These are phyloP conservation scores for Schlechtendalia chinensis DNA, from an alignment of 1,140 invertebrate species.

Conservation along the genomic window DNA sequence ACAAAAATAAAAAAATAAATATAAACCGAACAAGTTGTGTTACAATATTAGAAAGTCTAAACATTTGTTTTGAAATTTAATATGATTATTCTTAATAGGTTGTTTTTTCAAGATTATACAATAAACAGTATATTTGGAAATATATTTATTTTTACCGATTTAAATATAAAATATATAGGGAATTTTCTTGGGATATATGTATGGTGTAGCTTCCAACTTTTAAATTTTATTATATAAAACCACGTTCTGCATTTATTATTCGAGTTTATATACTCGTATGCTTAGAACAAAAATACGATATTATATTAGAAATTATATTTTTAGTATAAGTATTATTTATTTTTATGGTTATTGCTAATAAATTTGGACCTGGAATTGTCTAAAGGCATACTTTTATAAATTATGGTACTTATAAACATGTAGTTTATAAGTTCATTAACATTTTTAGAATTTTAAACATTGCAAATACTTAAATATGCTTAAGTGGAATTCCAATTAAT, in stretches of 20 bases:
- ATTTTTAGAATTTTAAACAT: not conserved
- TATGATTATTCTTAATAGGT: too few relatives aligned
- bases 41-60: too few relatives aligned
- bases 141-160: not conserved
- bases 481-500: not conserved
- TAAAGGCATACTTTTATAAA: not conserved
- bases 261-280: not conserved
- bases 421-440: not conserved
- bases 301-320: not conserved
- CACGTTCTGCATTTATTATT: not conserved
- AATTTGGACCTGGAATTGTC: not conserved
- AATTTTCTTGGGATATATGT: not conserved
- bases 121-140: slow-evolving; percentile 16
- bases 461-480: not conserved
- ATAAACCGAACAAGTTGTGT: too few relatives aligned
- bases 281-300: not conserved
- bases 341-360: not conserved
- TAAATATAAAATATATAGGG: not conserved
- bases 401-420: slow-evolving; percentile 10
- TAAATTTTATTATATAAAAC: not conserved
- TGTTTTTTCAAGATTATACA: too few relatives aligned
- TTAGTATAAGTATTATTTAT: not conserved
- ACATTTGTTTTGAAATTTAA: too few relatives aligned
- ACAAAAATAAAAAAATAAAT: too few relatives aligned
- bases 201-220: not conserved